phyloP scores from a whole-genome alignment of 2,888 invertebrate genomes.

The Drepana falcataria region DNA sequence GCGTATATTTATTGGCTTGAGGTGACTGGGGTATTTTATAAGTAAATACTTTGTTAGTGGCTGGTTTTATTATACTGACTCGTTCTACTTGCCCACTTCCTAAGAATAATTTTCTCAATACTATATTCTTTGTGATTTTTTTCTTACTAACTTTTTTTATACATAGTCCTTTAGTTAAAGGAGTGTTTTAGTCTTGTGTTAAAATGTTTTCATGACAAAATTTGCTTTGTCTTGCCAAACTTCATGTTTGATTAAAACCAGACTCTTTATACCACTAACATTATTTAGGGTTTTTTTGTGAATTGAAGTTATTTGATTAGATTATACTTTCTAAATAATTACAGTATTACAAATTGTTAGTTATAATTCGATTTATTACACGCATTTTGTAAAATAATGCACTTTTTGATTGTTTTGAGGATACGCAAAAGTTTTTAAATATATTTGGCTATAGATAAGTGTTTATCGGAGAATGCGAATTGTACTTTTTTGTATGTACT shows the following conservation, averaged over 20 bases:
- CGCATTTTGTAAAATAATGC: slow-evolving; percentile 21
- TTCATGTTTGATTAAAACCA: slow-evolving; percentile 27
- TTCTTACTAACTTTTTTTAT: not conserved
- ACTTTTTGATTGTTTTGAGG: slow-evolving; percentile 14
- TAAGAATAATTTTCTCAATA: not conserved
- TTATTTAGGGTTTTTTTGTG: slow-evolving; percentile 15
- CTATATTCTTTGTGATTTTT: not conserved
- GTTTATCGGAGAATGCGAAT: slow-evolving; percentile 13
- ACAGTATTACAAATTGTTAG: slow-evolving; percentile 36
- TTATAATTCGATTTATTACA: slow-evolving; percentile 26
- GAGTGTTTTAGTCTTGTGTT: not conserved
- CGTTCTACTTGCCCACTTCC: slow-evolving; percentile 6
- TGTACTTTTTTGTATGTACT: slow-evolving; percentile 65
- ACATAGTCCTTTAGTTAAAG: not conserved
- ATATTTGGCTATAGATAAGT: not conserved
- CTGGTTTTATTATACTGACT: slow-evolving; percentile 33
- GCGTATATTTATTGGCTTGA: slow-evolving; percentile 62
- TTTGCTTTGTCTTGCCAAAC: slow-evolving; percentile 7
- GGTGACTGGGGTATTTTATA: slow-evolving; percentile 70
- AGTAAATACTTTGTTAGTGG: slow-evolving; percentile 35
- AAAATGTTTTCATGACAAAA: not conserved
- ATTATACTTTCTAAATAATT: slow-evolving; percentile 15
- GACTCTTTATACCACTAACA: slow-evolving; percentile 38
- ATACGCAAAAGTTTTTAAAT: not conserved
- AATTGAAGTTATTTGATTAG: no score